These are phyloP conservation scores for Zhuqinia jingwanae DNA, from an alignment of 2,888 invertebrate genomes.

Conservation along the genomic window DNA sequence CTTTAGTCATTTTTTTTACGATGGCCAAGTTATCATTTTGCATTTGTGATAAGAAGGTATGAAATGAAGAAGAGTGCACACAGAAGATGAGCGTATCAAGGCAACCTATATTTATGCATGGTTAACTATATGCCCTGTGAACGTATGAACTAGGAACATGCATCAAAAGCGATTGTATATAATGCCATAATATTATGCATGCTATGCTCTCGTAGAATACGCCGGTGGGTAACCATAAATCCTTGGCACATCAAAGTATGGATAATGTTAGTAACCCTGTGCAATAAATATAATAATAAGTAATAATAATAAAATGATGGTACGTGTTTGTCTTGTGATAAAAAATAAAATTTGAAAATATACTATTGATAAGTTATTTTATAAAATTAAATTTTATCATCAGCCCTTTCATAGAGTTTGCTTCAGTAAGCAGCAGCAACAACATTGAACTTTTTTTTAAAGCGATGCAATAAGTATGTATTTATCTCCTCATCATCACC, in stretches of 20 bases:
- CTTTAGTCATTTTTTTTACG: no score
- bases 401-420: no score
- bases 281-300: not conserved
- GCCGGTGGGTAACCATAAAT: not conserved
- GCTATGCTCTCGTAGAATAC: not conserved
- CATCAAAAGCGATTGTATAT: no score
- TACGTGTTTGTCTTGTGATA: slow-evolving; percentile 42
- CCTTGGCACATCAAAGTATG: not conserved
- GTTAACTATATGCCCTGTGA: no score
- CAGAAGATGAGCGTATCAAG: not conserved
- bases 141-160: no score
- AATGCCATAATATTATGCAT: not conserved
- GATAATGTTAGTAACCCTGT: not conserved
- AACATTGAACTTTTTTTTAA: no score
- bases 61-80: not conserved
- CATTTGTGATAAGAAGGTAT: no score
- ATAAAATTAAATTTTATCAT: not conserved
- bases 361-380: not conserved
- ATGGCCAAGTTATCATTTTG: no score
- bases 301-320: not conserved
- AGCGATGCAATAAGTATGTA: not conserved
- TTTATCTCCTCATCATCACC: not conserved
- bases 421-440: not conserved
- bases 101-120: no score
- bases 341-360: slow-evolving; percentile 12